Evolutionary conservation across 2,113 vertebrate genomes (phyloP).

Genomic region (Chrysemys picta): DNA sequence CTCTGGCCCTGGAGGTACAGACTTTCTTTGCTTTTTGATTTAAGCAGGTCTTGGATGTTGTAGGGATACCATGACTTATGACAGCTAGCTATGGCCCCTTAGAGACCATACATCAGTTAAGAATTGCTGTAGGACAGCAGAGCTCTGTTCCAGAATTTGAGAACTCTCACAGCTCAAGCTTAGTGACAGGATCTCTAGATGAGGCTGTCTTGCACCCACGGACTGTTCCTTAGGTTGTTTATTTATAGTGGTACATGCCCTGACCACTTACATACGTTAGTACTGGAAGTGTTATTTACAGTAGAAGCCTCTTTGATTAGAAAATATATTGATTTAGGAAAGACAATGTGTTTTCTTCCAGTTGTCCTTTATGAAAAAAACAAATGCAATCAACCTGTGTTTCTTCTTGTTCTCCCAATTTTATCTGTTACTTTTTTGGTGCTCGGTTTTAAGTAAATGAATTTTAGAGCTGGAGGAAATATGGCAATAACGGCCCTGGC

Average conservation of each 20-base stretch:
- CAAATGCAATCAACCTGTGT: not conserved
- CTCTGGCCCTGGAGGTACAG: not conserved
- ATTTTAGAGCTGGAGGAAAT: not conserved
- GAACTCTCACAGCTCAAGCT: not conserved
- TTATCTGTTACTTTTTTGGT: not conserved
- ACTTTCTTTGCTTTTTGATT: not conserved
- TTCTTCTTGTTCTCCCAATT: not conserved
- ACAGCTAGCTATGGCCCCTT: not conserved
- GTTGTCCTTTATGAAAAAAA: not conserved
- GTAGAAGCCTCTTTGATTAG: not conserved
- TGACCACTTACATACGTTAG: accelerated
- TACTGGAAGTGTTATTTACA: not conserved
- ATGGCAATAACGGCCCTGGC: not conserved
- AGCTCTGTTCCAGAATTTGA: not conserved
- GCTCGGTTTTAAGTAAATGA: not conserved
- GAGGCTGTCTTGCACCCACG: not conserved
- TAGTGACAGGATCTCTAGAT: not conserved
- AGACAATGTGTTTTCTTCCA: not conserved
- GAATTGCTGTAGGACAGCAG: not conserved
- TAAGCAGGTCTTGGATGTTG: not conserved
- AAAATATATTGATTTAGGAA: not conserved
- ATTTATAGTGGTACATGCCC: not conserved
- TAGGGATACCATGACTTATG: not conserved
- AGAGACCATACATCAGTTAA: not conserved
- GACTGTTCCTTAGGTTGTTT: not conserved